A percentile compares a stretch with the other conserved stretches of the same genome.
phyloP scores from a whole-genome alignment of 2,113 vertebrate species.

The mouse (Mus musculus) region DNA sequence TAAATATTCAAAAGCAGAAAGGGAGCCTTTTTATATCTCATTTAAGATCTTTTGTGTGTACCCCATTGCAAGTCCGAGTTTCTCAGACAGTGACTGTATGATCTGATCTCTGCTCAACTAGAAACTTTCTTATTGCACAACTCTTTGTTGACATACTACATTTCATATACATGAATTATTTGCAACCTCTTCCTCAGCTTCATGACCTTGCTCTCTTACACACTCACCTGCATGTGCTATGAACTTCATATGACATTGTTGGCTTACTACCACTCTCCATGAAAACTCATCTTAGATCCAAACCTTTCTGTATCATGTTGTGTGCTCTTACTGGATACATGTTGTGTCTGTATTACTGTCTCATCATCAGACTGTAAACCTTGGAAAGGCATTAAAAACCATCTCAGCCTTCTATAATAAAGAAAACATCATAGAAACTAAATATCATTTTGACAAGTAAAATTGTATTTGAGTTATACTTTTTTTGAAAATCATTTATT shows the following conservation, averaged over 20 bases:
- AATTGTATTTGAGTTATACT: neutral
- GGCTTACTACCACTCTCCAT: neutral
- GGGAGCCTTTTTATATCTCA: neutral
- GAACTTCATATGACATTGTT: slow-evolving; percentile 15
- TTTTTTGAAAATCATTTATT: slow-evolving; percentile 13
- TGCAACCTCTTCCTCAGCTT: neutral
- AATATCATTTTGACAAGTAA: slow-evolving; percentile 44
- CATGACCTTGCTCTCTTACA: neutral
- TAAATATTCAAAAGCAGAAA: neutral
- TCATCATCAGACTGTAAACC: neutral
- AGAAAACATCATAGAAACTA: neutral
- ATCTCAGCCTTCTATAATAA: neutral
- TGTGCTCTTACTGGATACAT: neutral
- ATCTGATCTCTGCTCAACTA: neutral
- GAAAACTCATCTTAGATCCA: neutral
- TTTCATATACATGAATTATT: neutral
- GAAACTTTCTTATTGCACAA: neutral
- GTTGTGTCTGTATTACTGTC: neutral
- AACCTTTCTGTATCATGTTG: neutral
- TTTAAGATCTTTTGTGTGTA: neutral
- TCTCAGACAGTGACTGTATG: neutral
- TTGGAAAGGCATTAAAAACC: neutral
- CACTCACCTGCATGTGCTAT: neutral
- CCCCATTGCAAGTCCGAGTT: neutral
- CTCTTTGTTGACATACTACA: neutral